phyloP scores from a whole-genome alignment of 2,113 vertebrate species.

The Uropsilus gracilis region DNA sequence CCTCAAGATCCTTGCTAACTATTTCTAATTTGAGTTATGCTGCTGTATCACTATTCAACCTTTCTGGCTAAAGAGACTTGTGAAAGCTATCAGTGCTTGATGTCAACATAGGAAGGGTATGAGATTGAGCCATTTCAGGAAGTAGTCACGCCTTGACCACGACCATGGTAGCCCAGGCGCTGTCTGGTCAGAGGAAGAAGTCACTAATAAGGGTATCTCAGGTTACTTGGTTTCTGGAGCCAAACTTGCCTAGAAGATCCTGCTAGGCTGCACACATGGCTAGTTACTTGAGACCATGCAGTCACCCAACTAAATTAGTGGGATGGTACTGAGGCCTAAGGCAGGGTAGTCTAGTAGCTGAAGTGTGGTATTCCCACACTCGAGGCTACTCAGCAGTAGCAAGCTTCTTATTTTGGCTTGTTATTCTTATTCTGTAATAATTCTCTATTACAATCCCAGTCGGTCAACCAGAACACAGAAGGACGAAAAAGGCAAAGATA shows the following conservation, averaged over 20 bases:
- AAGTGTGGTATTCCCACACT: neutral
- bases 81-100: constrained; percentile 7
- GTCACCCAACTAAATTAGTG: neutral
- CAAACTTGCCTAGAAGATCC: neutral
- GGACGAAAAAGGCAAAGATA: neutral
- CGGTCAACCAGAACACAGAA: neutral
- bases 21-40: neutral
- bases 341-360: neutral
- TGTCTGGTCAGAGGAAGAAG: constrained; percentile 14
- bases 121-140: constrained; percentile 62
- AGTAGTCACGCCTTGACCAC: constrained; percentile 52
- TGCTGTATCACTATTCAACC: constrained; percentile 11
- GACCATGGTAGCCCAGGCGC: neutral
- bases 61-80: neutral
- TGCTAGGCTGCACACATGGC: neutral
- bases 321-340: neutral
- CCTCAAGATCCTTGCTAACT: neutral
- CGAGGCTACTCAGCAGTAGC: neutral
- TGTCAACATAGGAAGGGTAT: constrained; percentile 70
- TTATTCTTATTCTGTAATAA: too few species aligned
- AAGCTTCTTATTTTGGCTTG: neutral
- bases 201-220: neutral
- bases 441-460: neutral
- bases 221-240: neutral
- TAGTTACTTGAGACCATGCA: neutral